Percentiles rank a stretch among this genome's conserved stretches.
Evolutionary conservation across 1,140 invertebrate genomes (phyloP).

Genomic region (Drosophila funebris): DNA sequence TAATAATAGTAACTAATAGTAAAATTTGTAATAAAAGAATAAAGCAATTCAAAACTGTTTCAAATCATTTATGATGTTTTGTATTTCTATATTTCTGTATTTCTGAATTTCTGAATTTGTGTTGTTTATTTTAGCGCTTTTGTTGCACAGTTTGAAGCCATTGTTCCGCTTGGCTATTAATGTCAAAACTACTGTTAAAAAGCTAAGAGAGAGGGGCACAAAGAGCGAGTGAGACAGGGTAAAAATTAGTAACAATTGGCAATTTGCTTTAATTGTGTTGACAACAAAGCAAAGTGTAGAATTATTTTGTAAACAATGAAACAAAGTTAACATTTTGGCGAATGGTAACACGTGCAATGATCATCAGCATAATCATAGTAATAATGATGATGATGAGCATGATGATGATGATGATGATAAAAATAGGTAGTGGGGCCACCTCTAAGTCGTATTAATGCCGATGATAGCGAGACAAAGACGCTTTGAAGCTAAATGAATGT

Average conservation of each 20-base stretch:
- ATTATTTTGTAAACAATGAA: constrained; percentile 24
- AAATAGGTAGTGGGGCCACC: constrained; percentile 2
- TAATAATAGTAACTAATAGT: background rate
- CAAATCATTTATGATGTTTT: constrained; percentile 74
- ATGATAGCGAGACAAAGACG: background rate
- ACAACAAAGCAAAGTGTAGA: constrained; percentile 40
- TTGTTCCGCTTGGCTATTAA: constrained; percentile 35
- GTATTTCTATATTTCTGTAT: constrained; percentile 34
- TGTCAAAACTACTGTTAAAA: constrained; percentile 48
- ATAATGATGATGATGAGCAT: background rate
- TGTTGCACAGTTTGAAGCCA: constrained; percentile 14
- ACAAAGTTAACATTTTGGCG: constrained; percentile 11
- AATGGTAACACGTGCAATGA: constrained; percentile 6
- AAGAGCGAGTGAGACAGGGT: background rate
- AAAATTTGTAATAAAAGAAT: background rate
- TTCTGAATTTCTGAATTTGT: constrained; percentile 42
- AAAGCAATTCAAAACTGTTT: constrained; percentile 44
- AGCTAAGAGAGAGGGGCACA: background rate
- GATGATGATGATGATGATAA: background rate
- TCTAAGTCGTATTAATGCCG: background rate
- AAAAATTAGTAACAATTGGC: constrained; percentile 62
- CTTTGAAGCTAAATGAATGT: background rate
- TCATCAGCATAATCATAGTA: too few species aligned
- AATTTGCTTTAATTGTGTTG: constrained; percentile 63
- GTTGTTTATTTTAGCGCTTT: constrained; percentile 21